Percentiles rank a stretch among this genome's conserved stretches.
Conservation (phyloP, 2,113 vertebrate genomes). For the Tragelaphus buxtoni region DNA sequence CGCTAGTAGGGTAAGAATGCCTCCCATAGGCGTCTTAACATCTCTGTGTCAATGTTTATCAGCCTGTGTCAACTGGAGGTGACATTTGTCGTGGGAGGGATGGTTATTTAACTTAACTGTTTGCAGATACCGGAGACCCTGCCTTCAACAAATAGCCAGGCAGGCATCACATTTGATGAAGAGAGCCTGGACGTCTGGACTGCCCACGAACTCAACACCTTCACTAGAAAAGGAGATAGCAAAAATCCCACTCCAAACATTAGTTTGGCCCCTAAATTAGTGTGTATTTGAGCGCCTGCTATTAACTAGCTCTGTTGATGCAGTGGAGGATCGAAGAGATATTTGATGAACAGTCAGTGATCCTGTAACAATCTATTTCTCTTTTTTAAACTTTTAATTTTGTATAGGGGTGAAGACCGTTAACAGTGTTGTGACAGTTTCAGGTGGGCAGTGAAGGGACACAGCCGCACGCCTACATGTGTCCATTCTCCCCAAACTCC, state of each 20-base stretch:
- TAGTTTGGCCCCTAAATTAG: background rate
- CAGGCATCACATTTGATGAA: background rate
- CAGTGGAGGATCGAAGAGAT: fast-evolving
- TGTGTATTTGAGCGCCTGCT: fast-evolving
- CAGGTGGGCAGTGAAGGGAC: background rate
- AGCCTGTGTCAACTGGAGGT: background rate
- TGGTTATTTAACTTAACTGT: background rate
- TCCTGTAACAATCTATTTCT: background rate
- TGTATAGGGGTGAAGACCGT: background rate
- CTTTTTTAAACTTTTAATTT: background rate
- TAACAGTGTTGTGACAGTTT: background rate
- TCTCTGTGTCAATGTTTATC: background rate
- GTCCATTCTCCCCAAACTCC: background rate
- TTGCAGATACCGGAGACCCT: background rate
- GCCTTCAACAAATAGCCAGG: conserved; percentile 21
- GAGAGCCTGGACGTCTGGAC: background rate
- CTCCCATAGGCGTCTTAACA: background rate
- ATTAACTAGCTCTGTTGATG: background rate
- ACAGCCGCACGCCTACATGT: fast-evolving
- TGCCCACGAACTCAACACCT: background rate
- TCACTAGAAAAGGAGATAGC: background rate
- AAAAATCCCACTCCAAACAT: background rate
- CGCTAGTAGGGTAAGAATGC: background rate
- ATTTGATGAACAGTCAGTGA: background rate
- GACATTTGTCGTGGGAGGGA: background rate